A percentile compares a stretch with the other conserved stretches of the same genome.
These are phyloP conservation scores for Protobothrops flavoviridis DNA, from an alignment of 2,113 vertebrate species.

Conservation along the genomic window DNA sequence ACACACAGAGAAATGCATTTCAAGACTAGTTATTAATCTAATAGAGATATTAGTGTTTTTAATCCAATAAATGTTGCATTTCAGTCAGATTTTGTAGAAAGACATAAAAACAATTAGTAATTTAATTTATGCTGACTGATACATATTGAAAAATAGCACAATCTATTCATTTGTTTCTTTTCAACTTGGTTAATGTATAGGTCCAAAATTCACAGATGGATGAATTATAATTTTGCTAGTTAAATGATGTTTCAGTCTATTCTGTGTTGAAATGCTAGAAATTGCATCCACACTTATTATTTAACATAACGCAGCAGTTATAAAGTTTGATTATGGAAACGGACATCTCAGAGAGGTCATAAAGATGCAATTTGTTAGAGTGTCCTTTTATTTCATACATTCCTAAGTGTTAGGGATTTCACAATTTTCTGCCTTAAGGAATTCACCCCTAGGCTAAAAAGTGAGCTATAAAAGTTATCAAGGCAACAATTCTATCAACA, in stretches of 20 bases:
- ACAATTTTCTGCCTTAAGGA: background rate
- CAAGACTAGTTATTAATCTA: background rate
- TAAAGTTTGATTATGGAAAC: background rate
- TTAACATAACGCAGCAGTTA: background rate
- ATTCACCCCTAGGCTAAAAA: background rate
- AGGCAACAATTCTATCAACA: slow-evolving; percentile 7
- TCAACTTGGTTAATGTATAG: background rate
- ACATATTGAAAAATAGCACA: background rate
- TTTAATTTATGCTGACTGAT: background rate
- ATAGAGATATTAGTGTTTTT: background rate
- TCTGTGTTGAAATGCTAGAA: background rate
- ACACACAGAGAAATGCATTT: slow-evolving; percentile 12
- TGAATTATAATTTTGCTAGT: background rate
- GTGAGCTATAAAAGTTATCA: background rate
- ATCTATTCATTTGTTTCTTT: background rate
- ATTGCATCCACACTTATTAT: background rate
- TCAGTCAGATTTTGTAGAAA: background rate
- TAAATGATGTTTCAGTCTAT: background rate
- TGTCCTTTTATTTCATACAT: background rate
- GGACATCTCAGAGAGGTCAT: background rate
- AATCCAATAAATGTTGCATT: background rate
- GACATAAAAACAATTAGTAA: background rate
- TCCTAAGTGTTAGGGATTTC: background rate
- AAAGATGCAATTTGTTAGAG: background rate
- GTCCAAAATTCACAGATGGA: background rate